Evolutionary conservation across 2,113 vertebrate genomes (phyloP).

Genomic region (Petrocephalus zakoni): DNA sequence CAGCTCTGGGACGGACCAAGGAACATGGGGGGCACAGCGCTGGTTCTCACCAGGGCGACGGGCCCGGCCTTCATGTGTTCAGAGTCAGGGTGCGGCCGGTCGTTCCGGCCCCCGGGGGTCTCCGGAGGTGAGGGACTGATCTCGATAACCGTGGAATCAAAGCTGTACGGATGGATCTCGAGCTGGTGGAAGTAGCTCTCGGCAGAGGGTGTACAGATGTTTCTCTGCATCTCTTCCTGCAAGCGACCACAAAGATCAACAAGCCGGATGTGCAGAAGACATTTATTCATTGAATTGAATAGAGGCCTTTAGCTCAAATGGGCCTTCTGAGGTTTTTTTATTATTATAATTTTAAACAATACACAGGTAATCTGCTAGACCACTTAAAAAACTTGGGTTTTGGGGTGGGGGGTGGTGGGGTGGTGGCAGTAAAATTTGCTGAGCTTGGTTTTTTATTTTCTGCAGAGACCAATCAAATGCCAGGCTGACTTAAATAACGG

Average conservation of each 20-base stretch:
- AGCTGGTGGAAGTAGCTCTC: neutral
- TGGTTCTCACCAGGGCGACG: neutral
- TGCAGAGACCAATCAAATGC: neutral
- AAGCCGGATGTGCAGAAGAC: neutral
- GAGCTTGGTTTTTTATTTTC: neutral
- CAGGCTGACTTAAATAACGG: neutral
- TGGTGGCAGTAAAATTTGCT: neutral
- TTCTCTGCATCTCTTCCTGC: neutral
- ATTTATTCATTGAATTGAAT: neutral
- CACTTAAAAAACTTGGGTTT: neutral
- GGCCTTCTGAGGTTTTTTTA: neutral
- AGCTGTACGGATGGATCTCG: neutral
- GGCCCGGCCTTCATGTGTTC: neutral
- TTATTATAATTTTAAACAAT: no score
- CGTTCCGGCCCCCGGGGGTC: neutral
- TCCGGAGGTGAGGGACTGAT: neutral
- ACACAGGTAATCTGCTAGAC: no score
- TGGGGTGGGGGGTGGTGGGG: neutral
- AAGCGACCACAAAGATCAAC: neutral
- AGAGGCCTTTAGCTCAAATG: neutral
- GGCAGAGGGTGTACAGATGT: neutral
- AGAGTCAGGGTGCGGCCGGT: neutral
- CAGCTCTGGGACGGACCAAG: no score
- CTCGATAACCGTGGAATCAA: neutral
- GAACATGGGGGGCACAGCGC: neutral